phyloP scores from a whole-genome alignment of 2,113 vertebrate genomes.

The Oncorhynchus mykiss region DNA sequence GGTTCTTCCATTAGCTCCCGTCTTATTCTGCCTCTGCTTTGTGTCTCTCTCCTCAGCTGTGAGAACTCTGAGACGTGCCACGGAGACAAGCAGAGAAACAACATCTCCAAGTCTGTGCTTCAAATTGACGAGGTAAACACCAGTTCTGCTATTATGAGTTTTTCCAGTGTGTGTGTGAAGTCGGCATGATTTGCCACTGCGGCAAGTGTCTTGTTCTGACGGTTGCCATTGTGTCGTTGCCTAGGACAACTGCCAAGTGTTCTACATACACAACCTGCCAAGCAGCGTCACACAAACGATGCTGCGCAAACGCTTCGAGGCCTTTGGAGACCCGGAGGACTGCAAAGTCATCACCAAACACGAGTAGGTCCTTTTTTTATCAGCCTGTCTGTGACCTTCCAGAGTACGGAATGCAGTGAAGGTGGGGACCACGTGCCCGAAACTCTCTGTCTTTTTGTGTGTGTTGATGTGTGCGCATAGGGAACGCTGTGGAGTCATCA shows the following conservation, averaged over 20 bases:
- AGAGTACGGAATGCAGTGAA: background rate
- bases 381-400: background rate
- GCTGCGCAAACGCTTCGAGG: constrained; percentile 92
- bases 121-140: constrained; percentile 62
- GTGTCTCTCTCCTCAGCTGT: constrained; percentile 64
- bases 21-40: background rate
- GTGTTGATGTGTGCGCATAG: constrained; percentile 53
- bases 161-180: background rate
- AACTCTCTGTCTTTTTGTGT: constrained; percentile 23
- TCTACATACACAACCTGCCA: constrained; percentile 91
- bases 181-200: background rate
- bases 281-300: constrained; percentile 88
- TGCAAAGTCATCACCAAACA: constrained; percentile 90
- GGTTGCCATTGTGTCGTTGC: constrained; percentile 65
- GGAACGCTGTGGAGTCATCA: constrained; percentile 91
- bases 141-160: background rate
- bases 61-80: constrained; percentile 77
- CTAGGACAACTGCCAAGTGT: constrained; percentile 93
- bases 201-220: constrained; percentile 38
- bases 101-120: constrained; percentile 74
- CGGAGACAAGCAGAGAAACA: constrained; percentile 82
- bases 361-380: constrained; percentile 64
- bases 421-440: background rate
- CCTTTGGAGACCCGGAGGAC: constrained; percentile 89
- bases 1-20: background rate